These are phyloP conservation scores for Ursus arctos DNA, from an alignment of 2,113 vertebrate species.

Conservation along the genomic window DNA sequence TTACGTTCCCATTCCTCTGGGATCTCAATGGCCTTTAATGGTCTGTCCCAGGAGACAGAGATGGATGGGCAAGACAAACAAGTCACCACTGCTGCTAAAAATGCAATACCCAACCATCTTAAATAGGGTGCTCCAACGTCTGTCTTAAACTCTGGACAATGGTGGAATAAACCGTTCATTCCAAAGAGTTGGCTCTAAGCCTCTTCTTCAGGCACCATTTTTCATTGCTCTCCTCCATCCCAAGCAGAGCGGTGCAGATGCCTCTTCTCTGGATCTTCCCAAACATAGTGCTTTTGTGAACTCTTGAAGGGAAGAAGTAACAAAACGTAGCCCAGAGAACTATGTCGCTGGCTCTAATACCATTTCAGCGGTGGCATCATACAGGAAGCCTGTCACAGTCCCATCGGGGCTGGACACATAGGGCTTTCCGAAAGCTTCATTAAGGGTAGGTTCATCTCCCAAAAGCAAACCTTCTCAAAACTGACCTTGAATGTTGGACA, in stretches of 20 bases:
- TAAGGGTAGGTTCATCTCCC: background rate
- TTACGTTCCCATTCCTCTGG: background rate
- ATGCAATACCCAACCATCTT: background rate
- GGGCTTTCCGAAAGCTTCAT: background rate
- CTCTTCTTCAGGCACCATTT: background rate
- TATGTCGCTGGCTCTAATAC: background rate
- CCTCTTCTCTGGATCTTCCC: background rate
- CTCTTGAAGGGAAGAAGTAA: background rate
- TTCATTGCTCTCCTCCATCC: background rate
- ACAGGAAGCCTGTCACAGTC: background rate
- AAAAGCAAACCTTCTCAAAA: background rate
- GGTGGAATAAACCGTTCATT: background rate
- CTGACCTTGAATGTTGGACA: background rate
- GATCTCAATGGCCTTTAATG: constrained; percentile 15
- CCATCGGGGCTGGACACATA: background rate
- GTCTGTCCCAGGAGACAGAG: background rate
- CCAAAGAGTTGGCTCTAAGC: background rate
- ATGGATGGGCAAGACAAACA: background rate
- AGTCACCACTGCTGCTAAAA: background rate
- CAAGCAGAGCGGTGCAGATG: background rate
- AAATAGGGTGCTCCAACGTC: background rate
- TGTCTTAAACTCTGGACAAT: background rate
- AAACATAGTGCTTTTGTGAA: background rate
- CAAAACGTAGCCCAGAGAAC: background rate
- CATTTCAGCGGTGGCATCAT: background rate